Evolutionary conservation across 1,140 invertebrate species (phyloP), one percentile per base, ranked within the genome.

Genomic region (Phortica variegata): DNA sequence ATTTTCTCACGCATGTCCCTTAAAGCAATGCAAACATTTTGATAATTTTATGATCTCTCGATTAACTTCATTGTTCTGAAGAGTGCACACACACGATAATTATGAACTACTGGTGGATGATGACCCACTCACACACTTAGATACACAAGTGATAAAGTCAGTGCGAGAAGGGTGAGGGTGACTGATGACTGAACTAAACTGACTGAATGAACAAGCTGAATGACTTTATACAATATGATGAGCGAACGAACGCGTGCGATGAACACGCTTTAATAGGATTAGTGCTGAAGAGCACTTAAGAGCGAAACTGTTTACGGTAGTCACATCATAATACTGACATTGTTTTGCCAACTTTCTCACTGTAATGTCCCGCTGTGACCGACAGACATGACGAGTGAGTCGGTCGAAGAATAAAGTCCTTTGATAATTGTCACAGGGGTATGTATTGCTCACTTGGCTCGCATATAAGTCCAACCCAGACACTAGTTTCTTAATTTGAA

Each of bases 11-110:
- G 65, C 58, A 60, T 70, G 65, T 51, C 61, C 58, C 52, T 49
- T 65, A 65, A 69, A 65, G 65, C 59, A 52, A 54, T 65, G 60
- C 65, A 69, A 69, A 69, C 61, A 69, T 69, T 72, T 72, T 73
- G 70, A 73, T 73, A 70, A 73, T 73, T 73, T 73, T 73, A 73
- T 73, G 69, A 73, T 73, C 70, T 66, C 60, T 65, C 70, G 70
- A 73, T 73, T 73, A 70, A 60, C 65, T 49, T 66, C 70, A 73
- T 73, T 73, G 58, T 73, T 60, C n/a, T n/a, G n/a, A n/a, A n/a
- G n/a, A n/a, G n/a, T n/a, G n/a, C n/a, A n/a, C n/a, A n/a, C n/a
- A n/a, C n/a, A n/a, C n/a, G n/a, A n/a, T n/a, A n/a, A n/a, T n/a
- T n/a, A n/a, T n/a, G n/a, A n/a, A n/a, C n/a, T n/a, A 26, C 23